Base-by-base conservation (phyloP, 2,888 invertebrate species). In the Pristionchus maxplancki region DNA sequence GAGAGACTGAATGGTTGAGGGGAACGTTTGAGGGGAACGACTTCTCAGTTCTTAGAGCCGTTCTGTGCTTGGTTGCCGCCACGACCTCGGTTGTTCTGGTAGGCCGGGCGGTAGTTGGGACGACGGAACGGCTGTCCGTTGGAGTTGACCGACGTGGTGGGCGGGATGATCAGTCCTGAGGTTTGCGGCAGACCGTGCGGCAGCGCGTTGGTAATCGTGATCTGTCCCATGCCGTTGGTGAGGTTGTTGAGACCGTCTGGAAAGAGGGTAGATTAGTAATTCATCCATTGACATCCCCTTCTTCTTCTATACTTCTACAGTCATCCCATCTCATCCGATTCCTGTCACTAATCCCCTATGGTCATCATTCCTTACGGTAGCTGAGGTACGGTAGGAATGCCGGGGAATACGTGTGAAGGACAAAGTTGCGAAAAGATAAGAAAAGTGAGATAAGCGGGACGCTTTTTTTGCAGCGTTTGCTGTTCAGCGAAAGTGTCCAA, bases 321-420 rank as follows among this genome's bases (percentile, higher is more conserved):
- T 78, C 78, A 78, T 78, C 44, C 8, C 83, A 13, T 58, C 50
- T 40, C n/a, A 28, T 84, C 84, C 20, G 84, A 62, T 84, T 58
- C 84, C 58, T 34, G 6, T 71, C 48, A 44, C n/a, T 67, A 17
- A 20, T 44, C 44, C 11, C 8, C 44, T 9, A 44, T 6, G 44
- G 44, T 44, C 6, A 9, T 44, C 8, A 44, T 44, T 44, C 8
- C 6, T 44, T 44, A 44, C 44, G 44, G 44, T 44, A 44, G 44
- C 11, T 11, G 44, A 44, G n/a, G 24, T 58, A n/a, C 58, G n/a
- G 58, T 58, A 58, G 50, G 20, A n/a, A n/a, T n/a, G n/a, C n/a
- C n/a, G n/a, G n/a, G n/a, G n/a, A n/a, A 9, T 11, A 9, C 44
- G 44, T 9, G 44, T 9, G 11, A 44, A 44, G 44, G 44, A 44